Evolutionary conservation across 2,888 invertebrate species (phyloP).

Genomic region (Thecophora atra): DNA sequence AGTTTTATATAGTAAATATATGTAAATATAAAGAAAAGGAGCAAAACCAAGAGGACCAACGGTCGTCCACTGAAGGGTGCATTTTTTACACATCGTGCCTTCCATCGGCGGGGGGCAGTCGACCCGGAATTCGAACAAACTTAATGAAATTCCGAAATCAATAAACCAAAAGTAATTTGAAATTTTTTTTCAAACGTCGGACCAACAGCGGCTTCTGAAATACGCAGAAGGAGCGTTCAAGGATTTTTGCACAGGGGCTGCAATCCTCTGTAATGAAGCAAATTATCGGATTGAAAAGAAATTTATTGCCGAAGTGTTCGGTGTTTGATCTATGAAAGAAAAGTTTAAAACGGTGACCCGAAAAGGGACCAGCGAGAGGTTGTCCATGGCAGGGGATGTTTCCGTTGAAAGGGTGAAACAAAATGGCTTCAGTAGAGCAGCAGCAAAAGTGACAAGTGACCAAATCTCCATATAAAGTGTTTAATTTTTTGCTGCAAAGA

Average conservation of each 20-base stretch:
- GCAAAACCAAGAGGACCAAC: too few species aligned
- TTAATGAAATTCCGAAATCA: background rate
- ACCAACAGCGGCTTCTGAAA: slow-evolving; percentile 11
- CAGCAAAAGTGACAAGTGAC: background rate
- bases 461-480: background rate
- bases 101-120: too few species aligned
- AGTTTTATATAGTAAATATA: too few species aligned
- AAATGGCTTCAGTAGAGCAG: background rate
- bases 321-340: slow-evolving; percentile 51
- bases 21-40: too few species aligned
- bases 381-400: background rate
- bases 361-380: background rate
- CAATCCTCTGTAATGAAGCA: slow-evolving; percentile 55
- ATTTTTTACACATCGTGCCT: too few species aligned
- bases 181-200: too few species aligned
- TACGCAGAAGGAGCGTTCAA: slow-evolving; percentile 41
- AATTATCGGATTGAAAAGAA: slow-evolving; percentile 61
- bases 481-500: background rate
- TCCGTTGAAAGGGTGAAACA: background rate
- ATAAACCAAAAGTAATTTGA: background rate
- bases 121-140: background rate
- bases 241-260: slow-evolving; percentile 51
- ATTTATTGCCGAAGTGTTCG: slow-evolving; percentile 61
- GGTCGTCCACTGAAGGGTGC: too few species aligned
- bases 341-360: background rate